phyloP scores from a whole-genome alignment of 2,888 invertebrate species.

The Thymelicus lineola region DNA sequence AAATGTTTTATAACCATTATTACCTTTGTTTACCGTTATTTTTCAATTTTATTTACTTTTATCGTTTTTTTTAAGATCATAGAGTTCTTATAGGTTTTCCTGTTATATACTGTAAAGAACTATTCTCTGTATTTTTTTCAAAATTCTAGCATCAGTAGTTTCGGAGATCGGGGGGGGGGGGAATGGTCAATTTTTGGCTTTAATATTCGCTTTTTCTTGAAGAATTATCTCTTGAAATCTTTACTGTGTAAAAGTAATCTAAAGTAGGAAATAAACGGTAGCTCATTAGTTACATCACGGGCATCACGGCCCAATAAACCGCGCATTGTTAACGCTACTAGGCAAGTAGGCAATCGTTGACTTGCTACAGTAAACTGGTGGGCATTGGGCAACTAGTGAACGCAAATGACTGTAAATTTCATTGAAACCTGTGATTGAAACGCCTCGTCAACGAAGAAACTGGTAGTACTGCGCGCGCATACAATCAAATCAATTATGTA shows the following conservation, averaged over 20 bases:
- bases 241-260: neutral
- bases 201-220: too few species aligned
- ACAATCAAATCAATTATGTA: constrained; percentile 54
- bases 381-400: constrained; percentile 29
- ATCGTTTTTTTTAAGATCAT: too few species aligned
- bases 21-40: too few species aligned
- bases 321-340: neutral
- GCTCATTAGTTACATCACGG: constrained; percentile 9
- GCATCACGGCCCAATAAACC: constrained; percentile 15
- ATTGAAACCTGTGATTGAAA: too few species aligned
- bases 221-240: neutral
- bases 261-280: constrained; percentile 41
- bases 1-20: neutral
- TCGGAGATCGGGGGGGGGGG: too few species aligned
- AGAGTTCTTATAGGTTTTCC: too few species aligned
- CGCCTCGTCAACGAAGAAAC: constrained; percentile 5
- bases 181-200: too few species aligned
- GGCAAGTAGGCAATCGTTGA: constrained; percentile 7
- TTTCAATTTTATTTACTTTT: too few species aligned
- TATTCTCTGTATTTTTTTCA: too few species aligned
- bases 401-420: constrained; percentile 23
- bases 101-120: too few species aligned
- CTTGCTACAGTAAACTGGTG: constrained; percentile 9
- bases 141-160: too few species aligned
- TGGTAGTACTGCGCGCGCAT: constrained; percentile 38